Conservation (phyloP, 2,888 invertebrate genomes). For the Lacanobia oleracea region DNA sequence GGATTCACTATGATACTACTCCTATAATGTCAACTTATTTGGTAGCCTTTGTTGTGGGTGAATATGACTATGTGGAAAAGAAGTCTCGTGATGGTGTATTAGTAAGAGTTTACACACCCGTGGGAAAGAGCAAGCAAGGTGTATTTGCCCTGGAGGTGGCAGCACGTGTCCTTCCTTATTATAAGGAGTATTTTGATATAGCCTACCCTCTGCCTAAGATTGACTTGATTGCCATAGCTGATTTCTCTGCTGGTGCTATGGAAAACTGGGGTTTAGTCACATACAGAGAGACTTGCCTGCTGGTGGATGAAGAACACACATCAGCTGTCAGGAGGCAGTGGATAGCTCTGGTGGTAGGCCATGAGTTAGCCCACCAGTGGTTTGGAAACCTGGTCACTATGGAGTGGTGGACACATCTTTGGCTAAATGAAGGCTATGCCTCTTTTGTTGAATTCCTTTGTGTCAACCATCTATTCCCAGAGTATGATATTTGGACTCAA, state of each 20-base stretch:
- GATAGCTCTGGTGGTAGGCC: conserved; percentile 97
- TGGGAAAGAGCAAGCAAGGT: conserved; percentile 98
- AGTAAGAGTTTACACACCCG: conserved; percentile 96
- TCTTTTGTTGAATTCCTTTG: conserved; percentile 99
- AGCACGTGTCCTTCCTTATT: conserved; percentile 97
- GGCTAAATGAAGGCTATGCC: conserved; percentile 99
- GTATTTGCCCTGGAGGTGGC: conserved; percentile 97
- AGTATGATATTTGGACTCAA: conserved; percentile 99
- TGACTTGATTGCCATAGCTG: conserved; percentile 98
- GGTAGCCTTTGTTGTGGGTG: conserved; percentile 98
- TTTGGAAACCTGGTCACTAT: conserved; percentile 99
- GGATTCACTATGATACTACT: conserved; percentile 94
- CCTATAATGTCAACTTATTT: conserved; percentile 99
- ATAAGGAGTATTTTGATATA: conserved; percentile 98
- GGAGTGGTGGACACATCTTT: conserved; percentile 99
- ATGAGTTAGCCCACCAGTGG: conserved; percentile 99
- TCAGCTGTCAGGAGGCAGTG: conserved; percentile 96
- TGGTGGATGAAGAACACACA: conserved; percentile 97
- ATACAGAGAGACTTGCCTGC: conserved; percentile 97
- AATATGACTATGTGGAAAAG: conserved; percentile 98
- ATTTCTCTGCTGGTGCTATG: conserved; percentile 99
- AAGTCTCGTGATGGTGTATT: conserved; percentile 95
- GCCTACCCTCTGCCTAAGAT: conserved; percentile 99
- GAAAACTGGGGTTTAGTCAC: conserved; percentile 99
- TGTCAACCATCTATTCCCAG: conserved; percentile 97